phyloP scores from a whole-genome alignment of 2,797 vertebrate species.

The Podargus strigoides region DNA sequence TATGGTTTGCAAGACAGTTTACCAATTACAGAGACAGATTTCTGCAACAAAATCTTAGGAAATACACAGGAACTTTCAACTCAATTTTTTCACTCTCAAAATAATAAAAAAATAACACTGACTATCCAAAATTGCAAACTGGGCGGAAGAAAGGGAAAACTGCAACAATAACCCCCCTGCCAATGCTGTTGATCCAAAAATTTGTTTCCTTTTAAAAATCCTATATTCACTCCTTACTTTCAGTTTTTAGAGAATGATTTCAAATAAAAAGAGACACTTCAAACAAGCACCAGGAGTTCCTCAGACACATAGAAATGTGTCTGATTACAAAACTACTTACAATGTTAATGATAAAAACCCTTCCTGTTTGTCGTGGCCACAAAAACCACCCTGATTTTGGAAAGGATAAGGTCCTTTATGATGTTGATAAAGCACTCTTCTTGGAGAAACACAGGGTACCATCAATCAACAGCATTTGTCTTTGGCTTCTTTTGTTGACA shows the following conservation, averaged over 20 bases:
- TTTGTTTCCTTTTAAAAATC: not conserved
- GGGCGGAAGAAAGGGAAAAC: not conserved
- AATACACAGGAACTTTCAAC: not conserved
- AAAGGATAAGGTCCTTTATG: slow-evolving; percentile 48
- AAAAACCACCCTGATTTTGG: not conserved
- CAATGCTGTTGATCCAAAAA: not conserved
- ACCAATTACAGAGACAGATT: not conserved
- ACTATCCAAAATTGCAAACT: not conserved
- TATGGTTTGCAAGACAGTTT: not conserved
- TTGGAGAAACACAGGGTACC: slow-evolving; percentile 55
- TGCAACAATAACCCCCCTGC: not conserved
- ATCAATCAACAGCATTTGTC: slow-evolving; percentile 68
- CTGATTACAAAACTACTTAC: slow-evolving; percentile 13
- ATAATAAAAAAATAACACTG: not conserved
- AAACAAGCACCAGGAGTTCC: not conserved
- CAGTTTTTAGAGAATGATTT: not conserved
- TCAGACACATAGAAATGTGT: not conserved
- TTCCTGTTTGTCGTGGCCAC: slow-evolving; percentile 27
- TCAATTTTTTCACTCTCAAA: not conserved
- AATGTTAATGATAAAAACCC: slow-evolving; percentile 12
- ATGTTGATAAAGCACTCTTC: slow-evolving; percentile 68
- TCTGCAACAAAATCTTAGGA: not conserved
- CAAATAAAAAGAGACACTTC: not conserved
- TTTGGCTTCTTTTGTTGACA: slow-evolving; percentile 63
- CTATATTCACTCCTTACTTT: not conserved